A percentile compares a stretch with the other conserved stretches of the same genome.
Conservation (phyloP, 2,888 invertebrate genomes). For the Rosalia funebris region DNA sequence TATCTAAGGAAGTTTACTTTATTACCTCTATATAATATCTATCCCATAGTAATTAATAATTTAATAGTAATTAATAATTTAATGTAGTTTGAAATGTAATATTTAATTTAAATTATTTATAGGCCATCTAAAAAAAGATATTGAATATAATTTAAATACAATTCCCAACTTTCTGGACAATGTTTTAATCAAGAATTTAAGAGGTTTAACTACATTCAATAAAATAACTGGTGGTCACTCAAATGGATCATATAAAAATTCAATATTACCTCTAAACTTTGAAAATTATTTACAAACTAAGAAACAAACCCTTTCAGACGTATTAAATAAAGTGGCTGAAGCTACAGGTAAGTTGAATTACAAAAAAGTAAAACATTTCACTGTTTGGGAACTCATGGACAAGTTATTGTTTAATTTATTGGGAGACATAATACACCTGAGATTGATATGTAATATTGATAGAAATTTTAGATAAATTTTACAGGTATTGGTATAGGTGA, state of each 20-base stretch:
- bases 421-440: too few species aligned
- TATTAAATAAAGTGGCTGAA: constrained; percentile 69
- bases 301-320: constrained; percentile 60
- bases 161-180: constrained; percentile 63
- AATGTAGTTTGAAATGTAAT: background rate
- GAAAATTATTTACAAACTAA: constrained; percentile 57
- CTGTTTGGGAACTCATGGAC: too few species aligned
- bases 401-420: too few species aligned
- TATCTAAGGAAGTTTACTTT: too few species aligned
- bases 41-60: too few species aligned
- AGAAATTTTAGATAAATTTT: too few species aligned
- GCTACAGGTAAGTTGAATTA: constrained; percentile 66
- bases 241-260: constrained; percentile 24
- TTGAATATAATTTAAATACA: constrained; percentile 58
- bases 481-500: too few species aligned
- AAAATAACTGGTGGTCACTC: constrained; percentile 36
- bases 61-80: too few species aligned
- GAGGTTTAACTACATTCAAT: constrained; percentile 57
- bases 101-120: constrained; percentile 21
- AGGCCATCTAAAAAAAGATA: constrained; percentile 59
- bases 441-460: too few species aligned
- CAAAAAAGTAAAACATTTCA: too few species aligned
- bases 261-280: constrained; percentile 49
- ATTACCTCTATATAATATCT: too few species aligned
- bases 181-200: constrained; percentile 61